phyloP scores from a whole-genome alignment of 2,797 vertebrate genomes.

The Miichthys miiuy region DNA sequence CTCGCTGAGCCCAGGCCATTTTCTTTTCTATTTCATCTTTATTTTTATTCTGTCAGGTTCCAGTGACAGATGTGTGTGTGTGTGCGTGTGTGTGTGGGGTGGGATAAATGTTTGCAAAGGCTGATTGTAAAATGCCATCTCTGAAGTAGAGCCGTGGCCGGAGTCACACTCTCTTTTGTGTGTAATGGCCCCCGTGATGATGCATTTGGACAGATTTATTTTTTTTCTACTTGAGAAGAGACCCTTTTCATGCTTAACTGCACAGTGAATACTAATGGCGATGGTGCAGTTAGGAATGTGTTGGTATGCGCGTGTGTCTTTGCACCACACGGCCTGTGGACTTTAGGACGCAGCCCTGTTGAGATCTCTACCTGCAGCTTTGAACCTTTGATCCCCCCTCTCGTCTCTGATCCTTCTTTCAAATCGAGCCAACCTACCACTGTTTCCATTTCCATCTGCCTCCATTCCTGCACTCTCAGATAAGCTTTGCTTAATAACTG shows the following conservation, averaged over 20 bases:
- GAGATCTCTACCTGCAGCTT: slow-evolving; percentile 72
- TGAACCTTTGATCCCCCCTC: slow-evolving; percentile 61
- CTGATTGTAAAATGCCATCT: slow-evolving; percentile 86
- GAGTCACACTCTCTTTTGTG: slow-evolving; percentile 80
- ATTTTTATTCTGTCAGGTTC: slow-evolving; percentile 53
- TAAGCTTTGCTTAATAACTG: slow-evolving; percentile 58
- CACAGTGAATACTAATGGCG: slow-evolving; percentile 81
- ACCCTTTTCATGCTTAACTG: slow-evolving; percentile 79
- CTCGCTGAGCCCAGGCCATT: slow-evolving; percentile 53
- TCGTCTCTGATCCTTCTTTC: slow-evolving; percentile 60
- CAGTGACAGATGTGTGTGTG: slow-evolving; percentile 44
- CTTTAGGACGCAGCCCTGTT: slow-evolving; percentile 39
- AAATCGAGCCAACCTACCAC: slow-evolving; percentile 53
- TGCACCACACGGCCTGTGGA: slow-evolving; percentile 30
- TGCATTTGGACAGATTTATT: slow-evolving; percentile 82
- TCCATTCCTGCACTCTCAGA: slow-evolving; percentile 60
- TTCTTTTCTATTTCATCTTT: slow-evolving; percentile 60
- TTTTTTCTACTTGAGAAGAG: slow-evolving; percentile 79
- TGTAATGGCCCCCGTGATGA: slow-evolving; percentile 86
- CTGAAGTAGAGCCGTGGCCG: slow-evolving; percentile 84
- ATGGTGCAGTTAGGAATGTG: slow-evolving; percentile 18
- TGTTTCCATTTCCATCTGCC: slow-evolving; percentile 68
- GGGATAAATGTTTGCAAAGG: slow-evolving; percentile 81
- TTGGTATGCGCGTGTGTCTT: slow-evolving; percentile 13
- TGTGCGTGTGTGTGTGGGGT: slow-evolving; percentile 4